Evolutionary conservation across 92 coral and sea anemone species (phyloP).

Genomic region (Plumapathes pennacea): DNA sequence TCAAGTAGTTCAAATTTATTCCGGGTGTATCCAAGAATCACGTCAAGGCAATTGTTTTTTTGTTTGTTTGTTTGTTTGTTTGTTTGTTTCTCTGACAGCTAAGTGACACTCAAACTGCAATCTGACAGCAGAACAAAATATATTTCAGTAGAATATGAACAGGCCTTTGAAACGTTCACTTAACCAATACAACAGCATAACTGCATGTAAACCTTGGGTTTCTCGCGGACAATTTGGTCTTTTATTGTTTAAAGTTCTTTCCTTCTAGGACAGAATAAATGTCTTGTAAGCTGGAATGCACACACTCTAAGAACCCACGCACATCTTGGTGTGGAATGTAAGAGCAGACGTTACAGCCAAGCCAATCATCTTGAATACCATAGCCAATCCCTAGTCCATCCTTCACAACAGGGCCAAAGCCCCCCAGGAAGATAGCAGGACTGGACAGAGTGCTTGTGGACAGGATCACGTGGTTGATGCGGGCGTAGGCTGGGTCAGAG

Average conservation of each 20-base stretch:
- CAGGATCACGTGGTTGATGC: slow-evolving; percentile 74
- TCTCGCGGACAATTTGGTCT: neutral
- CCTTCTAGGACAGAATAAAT: slow-evolving; percentile 84
- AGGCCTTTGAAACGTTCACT: too few species aligned
- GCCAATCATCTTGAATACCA: slow-evolving; percentile 68
- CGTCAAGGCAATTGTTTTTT: too few species aligned
- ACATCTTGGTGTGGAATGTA: slow-evolving; percentile 75
- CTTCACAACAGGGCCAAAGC: slow-evolving; percentile 90
- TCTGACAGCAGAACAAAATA: too few species aligned
- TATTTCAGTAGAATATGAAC: too few species aligned
- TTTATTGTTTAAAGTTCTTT: slow-evolving; percentile 69
- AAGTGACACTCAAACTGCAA: too few species aligned
- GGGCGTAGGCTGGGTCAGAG: slow-evolving; percentile 79
- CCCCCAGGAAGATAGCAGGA: slow-evolving; percentile 87
- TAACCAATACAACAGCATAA: too few species aligned
- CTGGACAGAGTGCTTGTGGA: slow-evolving; percentile 96
- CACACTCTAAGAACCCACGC: slow-evolving; percentile 77
- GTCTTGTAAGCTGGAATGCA: slow-evolving; percentile 77
- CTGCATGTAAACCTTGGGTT: too few species aligned
- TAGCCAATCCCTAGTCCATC: slow-evolving; percentile 98
- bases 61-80: too few species aligned
- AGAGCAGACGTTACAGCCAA: slow-evolving; percentile 81
- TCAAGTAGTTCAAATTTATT: too few species aligned
- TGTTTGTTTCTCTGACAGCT: too few species aligned
- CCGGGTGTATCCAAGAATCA: too few species aligned